Conservation (phyloP, 2,113 vertebrate genomes). For the Azemiops feae region DNA sequence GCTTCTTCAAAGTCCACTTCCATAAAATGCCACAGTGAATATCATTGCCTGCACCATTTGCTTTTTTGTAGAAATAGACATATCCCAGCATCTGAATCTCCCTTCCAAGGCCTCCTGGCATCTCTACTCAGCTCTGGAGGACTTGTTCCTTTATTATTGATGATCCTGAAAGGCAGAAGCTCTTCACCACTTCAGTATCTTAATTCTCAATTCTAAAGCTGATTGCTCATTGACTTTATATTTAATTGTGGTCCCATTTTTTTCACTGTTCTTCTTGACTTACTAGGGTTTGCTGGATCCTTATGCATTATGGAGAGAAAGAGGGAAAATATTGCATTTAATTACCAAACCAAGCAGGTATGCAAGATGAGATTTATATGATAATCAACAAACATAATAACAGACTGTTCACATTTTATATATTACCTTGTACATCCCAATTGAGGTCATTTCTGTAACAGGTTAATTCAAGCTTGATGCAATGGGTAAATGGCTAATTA, state of each 20-base stretch:
- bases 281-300: background rate
- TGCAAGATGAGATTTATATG: background rate
- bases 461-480: background rate
- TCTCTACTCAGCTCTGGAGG: background rate
- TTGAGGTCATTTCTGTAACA: background rate
- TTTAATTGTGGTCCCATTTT: background rate
- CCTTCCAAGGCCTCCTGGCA: background rate
- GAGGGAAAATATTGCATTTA: background rate
- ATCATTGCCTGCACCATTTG: background rate
- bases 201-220: background rate
- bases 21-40: background rate
- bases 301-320: background rate
- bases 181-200: background rate
- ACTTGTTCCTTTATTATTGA: background rate
- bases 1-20: background rate
- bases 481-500: background rate
- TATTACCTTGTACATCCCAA: background rate
- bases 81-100: background rate
- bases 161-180: background rate
- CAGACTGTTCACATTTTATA: background rate
- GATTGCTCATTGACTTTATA: background rate
- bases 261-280: background rate
- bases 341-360: background rate
- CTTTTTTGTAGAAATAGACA: background rate
- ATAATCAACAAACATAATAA: background rate